These are phyloP conservation scores for Bombus soroeensis DNA, from an alignment of 1,140 invertebrate species.

Conservation along the genomic window DNA sequence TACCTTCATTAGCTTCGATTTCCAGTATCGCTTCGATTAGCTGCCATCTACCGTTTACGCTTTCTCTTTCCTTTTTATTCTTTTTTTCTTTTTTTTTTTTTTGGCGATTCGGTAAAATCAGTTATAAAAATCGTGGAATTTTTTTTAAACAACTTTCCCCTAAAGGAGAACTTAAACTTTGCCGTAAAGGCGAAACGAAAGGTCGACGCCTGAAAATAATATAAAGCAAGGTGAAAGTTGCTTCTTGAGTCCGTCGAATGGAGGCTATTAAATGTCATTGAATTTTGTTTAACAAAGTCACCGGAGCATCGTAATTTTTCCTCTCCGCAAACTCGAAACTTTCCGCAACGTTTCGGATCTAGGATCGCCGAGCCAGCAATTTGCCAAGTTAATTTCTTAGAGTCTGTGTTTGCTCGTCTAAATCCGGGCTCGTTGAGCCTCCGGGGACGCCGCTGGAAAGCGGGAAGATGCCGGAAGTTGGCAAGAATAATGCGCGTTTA, in stretches of 20 bases:
- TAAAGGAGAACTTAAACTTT: no score
- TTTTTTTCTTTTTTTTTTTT: not conserved
- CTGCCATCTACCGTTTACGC: not conserved
- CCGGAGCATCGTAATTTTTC: conserved; percentile 13
- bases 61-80: not conserved
- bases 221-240: not conserved
- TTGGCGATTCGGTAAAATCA: not conserved
- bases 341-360: not conserved
- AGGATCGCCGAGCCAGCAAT: not conserved
- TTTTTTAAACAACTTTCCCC: not conserved
- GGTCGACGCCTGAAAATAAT: not conserved
- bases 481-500: not conserved
- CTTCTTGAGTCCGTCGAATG: no score
- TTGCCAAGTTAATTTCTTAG: conserved; percentile 42
- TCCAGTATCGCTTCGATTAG: not conserved
- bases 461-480: not conserved
- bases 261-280: not conserved
- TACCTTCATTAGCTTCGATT: no score
- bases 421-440: not conserved
- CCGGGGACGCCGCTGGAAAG: not conserved
- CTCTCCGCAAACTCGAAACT: not conserved
- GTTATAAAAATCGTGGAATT: not conserved
- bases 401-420: conserved; percentile 19
- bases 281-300: not conserved
- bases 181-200: not conserved